Evolutionary conservation across 1,140 invertebrate species (phyloP).

Genomic region (Drosophila rhopaloa): DNA sequence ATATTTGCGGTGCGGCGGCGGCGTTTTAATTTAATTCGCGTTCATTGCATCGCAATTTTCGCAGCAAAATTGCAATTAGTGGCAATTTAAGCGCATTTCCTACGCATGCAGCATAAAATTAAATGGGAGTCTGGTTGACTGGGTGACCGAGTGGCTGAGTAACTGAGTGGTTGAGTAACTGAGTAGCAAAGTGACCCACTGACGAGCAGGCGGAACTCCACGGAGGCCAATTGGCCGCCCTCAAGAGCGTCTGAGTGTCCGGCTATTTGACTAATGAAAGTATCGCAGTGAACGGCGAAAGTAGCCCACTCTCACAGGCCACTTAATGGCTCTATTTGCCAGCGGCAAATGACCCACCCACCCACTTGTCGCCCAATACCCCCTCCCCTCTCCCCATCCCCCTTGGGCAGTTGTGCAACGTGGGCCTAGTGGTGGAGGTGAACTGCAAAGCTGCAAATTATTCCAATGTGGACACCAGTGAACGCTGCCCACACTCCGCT

Average conservation of each 20-base stretch:
- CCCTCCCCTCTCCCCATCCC: not conserved
- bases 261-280: conserved; percentile 75
- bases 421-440: conserved; percentile 5
- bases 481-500: conserved; percentile 48
- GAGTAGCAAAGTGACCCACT: conserved; percentile 69
- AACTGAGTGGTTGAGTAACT: conserved; percentile 2
- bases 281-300: conserved; percentile 70
- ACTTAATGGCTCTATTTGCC: conserved; percentile 77
- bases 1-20: conserved; percentile 18
- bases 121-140: conserved; percentile 41
- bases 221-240: conserved; percentile 45
- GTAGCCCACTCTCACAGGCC: conserved; percentile 71
- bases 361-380: conserved; percentile 45
- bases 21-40: conserved; percentile 57
- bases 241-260: conserved; percentile 62
- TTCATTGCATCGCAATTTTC: conserved; percentile 56
- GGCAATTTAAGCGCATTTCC: conserved; percentile 67
- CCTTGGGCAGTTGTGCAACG: conserved; percentile 64
- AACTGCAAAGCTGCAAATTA: conserved; percentile 59
- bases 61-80: conserved; percentile 72
- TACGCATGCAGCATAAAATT: conserved; percentile 41
- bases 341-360: conserved; percentile 7
- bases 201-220: conserved; percentile 23
- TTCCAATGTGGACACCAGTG: conserved; percentile 39
- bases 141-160: conserved; percentile 41